Evolutionary conservation across 2,113 vertebrate species (phyloP).

Genomic region (Reinhardtius hippoglossoides): DNA sequence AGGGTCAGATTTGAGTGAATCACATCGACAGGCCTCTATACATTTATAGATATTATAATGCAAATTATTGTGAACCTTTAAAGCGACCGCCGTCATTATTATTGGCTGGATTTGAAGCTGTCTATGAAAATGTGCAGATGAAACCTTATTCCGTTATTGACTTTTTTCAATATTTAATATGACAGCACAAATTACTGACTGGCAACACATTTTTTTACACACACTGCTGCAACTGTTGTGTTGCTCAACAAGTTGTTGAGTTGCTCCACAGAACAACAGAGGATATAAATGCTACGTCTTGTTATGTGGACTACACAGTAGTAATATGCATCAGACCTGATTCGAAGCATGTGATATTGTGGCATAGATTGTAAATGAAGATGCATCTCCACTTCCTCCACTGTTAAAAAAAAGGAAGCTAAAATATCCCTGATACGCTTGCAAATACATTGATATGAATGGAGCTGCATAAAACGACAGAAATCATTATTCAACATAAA

Average conservation of each 20-base stretch:
- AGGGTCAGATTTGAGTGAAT: neutral
- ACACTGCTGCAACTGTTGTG: neutral
- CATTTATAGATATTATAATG: neutral
- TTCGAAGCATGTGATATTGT: neutral
- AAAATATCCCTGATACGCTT: too few species aligned
- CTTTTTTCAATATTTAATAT: too few species aligned
- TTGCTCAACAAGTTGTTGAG: neutral
- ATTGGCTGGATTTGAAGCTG: neutral
- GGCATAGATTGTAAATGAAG: too few species aligned
- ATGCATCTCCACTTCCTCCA: too few species aligned
- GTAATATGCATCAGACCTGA: neutral
- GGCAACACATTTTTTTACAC: too few species aligned
- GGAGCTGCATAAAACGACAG: too few species aligned
- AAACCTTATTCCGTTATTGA: neutral
- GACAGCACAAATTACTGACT: too few species aligned
- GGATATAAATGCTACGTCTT: neutral
- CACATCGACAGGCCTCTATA: neutral
- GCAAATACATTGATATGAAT: too few species aligned
- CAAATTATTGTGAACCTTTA: conserved; percentile 9
- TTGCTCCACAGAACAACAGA: neutral
- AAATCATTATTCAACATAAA: too few species aligned
- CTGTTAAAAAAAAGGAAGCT: too few species aligned
- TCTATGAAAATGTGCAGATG: neutral
- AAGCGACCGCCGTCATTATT: conserved; percentile 6
- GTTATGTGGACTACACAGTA: neutral